These are phyloP conservation scores for Chelmon rostratus DNA, from an alignment of 2,797 vertebrate species.

Conservation along the genomic window DNA sequence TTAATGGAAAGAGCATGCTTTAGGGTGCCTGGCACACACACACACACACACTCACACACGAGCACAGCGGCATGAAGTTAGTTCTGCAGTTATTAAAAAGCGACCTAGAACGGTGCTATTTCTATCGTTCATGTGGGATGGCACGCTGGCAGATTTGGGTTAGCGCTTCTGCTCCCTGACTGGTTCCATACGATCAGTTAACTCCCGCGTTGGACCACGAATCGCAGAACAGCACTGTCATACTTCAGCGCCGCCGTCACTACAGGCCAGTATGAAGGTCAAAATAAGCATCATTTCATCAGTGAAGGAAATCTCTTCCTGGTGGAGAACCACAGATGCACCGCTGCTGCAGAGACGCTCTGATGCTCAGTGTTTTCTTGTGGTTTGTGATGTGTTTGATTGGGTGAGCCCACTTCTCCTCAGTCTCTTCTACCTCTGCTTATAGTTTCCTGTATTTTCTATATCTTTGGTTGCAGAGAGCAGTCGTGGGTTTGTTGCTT, in stretches of 20 bases:
- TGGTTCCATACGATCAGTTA: slow-evolving; percentile 36
- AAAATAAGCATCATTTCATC: background rate
- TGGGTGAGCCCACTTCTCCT: background rate
- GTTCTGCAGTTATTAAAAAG: slow-evolving; percentile 63
- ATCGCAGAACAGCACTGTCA: background rate
- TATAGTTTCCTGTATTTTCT: background rate
- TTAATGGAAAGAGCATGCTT: slow-evolving; percentile 35
- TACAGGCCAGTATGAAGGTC: background rate
- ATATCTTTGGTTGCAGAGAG: background rate
- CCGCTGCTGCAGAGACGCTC: background rate
- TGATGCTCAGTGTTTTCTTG: background rate
- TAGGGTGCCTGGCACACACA: background rate
- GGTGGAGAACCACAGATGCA: background rate
- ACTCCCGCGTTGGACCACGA: slow-evolving; percentile 3
- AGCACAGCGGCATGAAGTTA: slow-evolving; percentile 37
- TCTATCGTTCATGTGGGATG: slow-evolving; percentile 67
- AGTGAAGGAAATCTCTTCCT: background rate
- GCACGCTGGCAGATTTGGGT: slow-evolving; percentile 72
- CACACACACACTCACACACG: slow-evolving; percentile 22
- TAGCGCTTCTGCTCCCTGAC: slow-evolving; percentile 48
- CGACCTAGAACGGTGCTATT: slow-evolving; percentile 76
- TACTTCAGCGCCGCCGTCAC: background rate
- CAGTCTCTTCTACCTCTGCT: background rate
- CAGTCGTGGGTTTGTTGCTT: background rate
- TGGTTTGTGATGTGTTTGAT: background rate